These are phyloP conservation scores for Syngnathus acus DNA, from an alignment of 2,797 vertebrate genomes.

Conservation along the genomic window DNA sequence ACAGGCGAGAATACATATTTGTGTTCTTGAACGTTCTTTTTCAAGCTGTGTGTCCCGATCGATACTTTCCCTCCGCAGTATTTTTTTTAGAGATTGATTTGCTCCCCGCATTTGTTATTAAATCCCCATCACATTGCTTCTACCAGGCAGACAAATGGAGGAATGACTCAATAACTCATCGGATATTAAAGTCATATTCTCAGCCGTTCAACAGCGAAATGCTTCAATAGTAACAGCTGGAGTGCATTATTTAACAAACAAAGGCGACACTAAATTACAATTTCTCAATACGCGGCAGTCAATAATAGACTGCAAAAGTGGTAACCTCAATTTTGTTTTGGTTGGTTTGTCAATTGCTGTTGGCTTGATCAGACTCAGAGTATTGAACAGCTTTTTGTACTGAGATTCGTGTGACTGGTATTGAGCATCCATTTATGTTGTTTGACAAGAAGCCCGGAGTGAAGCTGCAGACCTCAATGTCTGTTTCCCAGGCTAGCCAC, in stretches of 20 bases:
- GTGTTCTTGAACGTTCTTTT: slow-evolving; percentile 54
- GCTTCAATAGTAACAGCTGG: not conserved
- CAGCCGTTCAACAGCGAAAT: not conserved
- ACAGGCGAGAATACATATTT: slow-evolving; percentile 61
- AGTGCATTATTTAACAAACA: slow-evolving; percentile 1
- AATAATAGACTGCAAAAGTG: not conserved
- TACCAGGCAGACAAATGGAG: not conserved
- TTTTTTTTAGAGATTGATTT: slow-evolving; percentile 1
- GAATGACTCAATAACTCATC: not conserved
- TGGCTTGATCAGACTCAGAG: not conserved
- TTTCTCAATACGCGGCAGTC: not conserved
- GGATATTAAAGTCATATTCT: slow-evolving; percentile 5
- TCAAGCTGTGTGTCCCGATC: slow-evolving; percentile 69
- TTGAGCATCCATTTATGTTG: not conserved
- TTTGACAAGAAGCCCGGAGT: not conserved
- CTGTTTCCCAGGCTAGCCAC: not conserved
- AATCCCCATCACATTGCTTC: not conserved
- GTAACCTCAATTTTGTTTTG: not conserved
- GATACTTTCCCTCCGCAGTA: slow-evolving; percentile 59
- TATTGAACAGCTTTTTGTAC: not conserved
- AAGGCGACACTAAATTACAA: not conserved
- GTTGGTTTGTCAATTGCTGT: not conserved
- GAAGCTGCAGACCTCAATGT: not conserved
- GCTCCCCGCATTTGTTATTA: not conserved
- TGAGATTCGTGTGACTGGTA: not conserved